Base-by-base conservation (phyloP, 2,113 vertebrate genomes). In the Xenopus tropicalis region DNA sequence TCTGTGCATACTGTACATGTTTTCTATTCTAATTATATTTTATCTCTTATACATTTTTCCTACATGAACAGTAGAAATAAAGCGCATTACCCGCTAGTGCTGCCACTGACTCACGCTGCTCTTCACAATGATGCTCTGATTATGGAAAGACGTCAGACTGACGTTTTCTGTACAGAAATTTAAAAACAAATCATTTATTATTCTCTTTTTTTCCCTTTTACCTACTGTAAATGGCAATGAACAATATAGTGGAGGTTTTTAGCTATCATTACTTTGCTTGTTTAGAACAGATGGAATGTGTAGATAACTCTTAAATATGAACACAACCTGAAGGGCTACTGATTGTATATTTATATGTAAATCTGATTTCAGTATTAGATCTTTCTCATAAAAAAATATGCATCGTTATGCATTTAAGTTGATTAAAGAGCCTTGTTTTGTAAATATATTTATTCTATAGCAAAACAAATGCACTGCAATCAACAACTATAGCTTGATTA, bases 301-400 rank as follows among this genome's bases (percentile, higher is more conserved):
- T 72, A 46, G 20, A 65, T 51, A 48, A 25, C 25, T 64, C 37
- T 17, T 48, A 56, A 51, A 65, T 11, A n/a, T 3, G 51, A 14
- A 23, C 2, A 12, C 51, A 22, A 21, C 2, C 52, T 63, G 17
- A 64, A 72, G 61, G 23, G 48, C 12, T 52, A 14, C 61, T 72
- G 52, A 66, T 65, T 72, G 22, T 57, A 66, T 29, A 58, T 72
- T 72, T 46, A 72, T 14, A 72, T 72, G 71, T 22, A 72, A 72
- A 72, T 72, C 23, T 66, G 3, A n/a, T 44, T 57, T 22, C 24
- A 66, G 23, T 20, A 42, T 48, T 10, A 20, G 21, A 48, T 57
- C 21, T 17, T 54, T 64, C 6, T 52, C 3, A 16, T 6, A 64
- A 22, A 43, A 43, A 48, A 64, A 54, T 56, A 48, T 13, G 46